Base-by-base conservation (phyloP, 2,888 invertebrate species). In the Oligia fasciuncula region DNA sequence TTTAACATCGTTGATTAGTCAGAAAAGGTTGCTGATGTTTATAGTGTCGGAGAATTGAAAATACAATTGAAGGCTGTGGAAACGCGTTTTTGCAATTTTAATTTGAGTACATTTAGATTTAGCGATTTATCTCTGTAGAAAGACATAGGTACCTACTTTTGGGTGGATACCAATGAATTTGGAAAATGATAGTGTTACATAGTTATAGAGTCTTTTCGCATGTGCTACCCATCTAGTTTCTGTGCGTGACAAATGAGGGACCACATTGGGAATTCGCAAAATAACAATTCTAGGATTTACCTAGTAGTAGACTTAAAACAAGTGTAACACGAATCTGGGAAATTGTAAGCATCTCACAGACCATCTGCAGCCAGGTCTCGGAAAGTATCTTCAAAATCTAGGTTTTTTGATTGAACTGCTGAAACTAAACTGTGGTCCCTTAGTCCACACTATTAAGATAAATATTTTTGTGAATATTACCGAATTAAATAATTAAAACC, bases 1-100 rank as follows among this genome's bases (percentile, higher is more conserved):
- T 79, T 76, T 81, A 77, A 75, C 71, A 63, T 73, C 11, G 73
- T 79, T 79, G 74, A 80, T 83, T 79, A 80, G 54, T 73, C 69
- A n/a, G 66, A 79, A 63, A 62, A 71, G 60, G 57, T 71, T 60
- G 62, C 40, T 73, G 46, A 69, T 68, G 69, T 77, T 76, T 73
- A 80, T 65, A 40, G 19, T n/a, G 43, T 49, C 17, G n/a, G 57
- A 11, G 29, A 84, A 74, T 40, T 46, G 1, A 62, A 54, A 83
- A 11, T 43, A 49, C 23, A 79, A 68, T 68, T 76, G 4, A 54
- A 46, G 23, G n/a, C 60, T 46, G 67, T n/a, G 23, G 29, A 57
- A n/a, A n/a, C 35, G 49, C n/a, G 14, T 17, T 9, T 57, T 60
- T 43, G 17, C 14, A 9, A 13, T 67, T 35, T 79, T 19, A n/a